Percentiles rank a stretch among this genome's conserved stretches.
These are phyloP conservation scores for Grammomys surdaster DNA, from an alignment of 2,113 vertebrate species.

Conservation along the genomic window DNA sequence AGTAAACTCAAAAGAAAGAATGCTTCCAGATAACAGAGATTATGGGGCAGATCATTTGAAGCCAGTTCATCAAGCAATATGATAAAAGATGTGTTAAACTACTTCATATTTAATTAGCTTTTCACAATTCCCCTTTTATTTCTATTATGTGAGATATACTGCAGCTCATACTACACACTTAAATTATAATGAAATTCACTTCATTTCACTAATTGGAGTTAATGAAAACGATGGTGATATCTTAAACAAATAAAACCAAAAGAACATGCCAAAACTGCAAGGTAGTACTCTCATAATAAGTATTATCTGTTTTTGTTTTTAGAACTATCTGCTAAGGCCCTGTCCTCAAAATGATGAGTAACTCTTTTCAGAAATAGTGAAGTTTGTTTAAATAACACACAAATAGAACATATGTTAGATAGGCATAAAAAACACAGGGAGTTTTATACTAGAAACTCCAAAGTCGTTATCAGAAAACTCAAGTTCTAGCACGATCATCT, in stretches of 20 bases:
- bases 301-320: conserved; percentile 39
- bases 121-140: conserved; percentile 21
- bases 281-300: neutral
- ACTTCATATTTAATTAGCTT: neutral
- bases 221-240: neutral
- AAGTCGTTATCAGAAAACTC: conserved; percentile 49
- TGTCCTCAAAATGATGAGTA: conserved; percentile 2
- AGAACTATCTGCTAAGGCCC: neutral
- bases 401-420: neutral
- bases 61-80: neutral
- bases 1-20: neutral
- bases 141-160: neutral
- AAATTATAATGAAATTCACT: neutral
- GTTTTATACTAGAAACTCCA: conserved; percentile 9
- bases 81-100: neutral
- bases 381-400: neutral
- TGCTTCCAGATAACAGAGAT: neutral
- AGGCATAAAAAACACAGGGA: neutral
- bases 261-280: neutral
- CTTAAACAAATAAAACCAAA: neutral
- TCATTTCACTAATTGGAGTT: conserved; percentile 46
- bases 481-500: conserved; percentile 53
- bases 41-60: neutral
- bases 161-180: neutral
- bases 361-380: neutral